Percentiles rank a stretch among this genome's conserved stretches.
phyloP scores from a whole-genome alignment of 2,888 invertebrate genomes.

The Calameuta filiformis region DNA sequence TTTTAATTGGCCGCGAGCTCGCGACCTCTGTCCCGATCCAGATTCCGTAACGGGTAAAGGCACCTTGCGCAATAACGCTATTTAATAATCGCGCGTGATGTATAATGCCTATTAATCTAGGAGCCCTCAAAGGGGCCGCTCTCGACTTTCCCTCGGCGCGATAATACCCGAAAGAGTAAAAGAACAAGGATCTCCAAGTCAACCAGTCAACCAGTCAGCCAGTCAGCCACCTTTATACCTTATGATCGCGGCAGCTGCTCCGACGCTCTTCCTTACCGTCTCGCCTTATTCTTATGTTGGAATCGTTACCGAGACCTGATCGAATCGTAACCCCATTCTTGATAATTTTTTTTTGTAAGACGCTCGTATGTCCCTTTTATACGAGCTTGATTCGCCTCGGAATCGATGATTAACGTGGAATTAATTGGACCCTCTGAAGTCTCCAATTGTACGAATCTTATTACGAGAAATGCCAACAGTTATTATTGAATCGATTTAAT shows the following conservation, averaged over 20 bases:
- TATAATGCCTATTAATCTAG: constrained; percentile 43
- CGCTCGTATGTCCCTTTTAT: background rate
- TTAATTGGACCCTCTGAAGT: background rate
- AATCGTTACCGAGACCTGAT: background rate
- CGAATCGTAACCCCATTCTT: background rate
- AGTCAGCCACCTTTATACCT: background rate
- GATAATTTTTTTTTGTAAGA: background rate
- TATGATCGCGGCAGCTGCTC: background rate
- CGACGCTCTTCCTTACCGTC: background rate
- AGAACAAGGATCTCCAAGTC: background rate
- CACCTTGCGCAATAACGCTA: constrained; percentile 32
- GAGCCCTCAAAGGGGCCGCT: constrained; percentile 41
- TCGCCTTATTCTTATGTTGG: background rate
- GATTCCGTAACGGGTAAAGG: constrained; percentile 11
- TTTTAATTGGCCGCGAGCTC: constrained; percentile 12
- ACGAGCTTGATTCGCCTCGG: background rate
- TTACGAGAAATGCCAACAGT: background rate
- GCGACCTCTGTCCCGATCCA: constrained; percentile 19
- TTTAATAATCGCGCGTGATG: constrained; percentile 47
- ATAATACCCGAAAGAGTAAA: background rate
- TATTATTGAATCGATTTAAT: background rate
- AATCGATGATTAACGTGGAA: background rate
- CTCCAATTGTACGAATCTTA: background rate
- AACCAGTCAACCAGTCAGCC: too few species aligned
- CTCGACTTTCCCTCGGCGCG: constrained; percentile 8